A percentile compares a stretch with the other conserved stretches of the same genome.
phyloP scores from a whole-genome alignment of 2,113 vertebrate species.

The human (Homo sapiens) region GRCh38 chr4:105619501-105620000 shows the following conservation, averaged over 20 bases:
- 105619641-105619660: neutral
- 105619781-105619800: neutral
- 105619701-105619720: neutral
- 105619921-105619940: neutral
- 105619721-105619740: neutral
- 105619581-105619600: neutral
- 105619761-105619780: rapidly evolving
- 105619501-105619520: neutral
- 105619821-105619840: neutral
- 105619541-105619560: neutral
- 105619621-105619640: neutral
- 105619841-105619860: neutral
- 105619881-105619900: neutral
- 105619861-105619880: neutral
- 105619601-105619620: neutral
- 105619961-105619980: neutral
- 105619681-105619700: neutral
- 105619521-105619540: neutral
- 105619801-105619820: neutral
- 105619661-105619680: neutral
- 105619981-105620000: neutral
- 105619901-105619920: neutral
- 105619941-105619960: neutral
- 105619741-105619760: neutral
- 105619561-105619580: neutral